Evolutionary conservation across 1,140 invertebrate genomes (phyloP), one percentile per base, ranked within the genome.

Genomic region (Ladona fulva): DNA sequence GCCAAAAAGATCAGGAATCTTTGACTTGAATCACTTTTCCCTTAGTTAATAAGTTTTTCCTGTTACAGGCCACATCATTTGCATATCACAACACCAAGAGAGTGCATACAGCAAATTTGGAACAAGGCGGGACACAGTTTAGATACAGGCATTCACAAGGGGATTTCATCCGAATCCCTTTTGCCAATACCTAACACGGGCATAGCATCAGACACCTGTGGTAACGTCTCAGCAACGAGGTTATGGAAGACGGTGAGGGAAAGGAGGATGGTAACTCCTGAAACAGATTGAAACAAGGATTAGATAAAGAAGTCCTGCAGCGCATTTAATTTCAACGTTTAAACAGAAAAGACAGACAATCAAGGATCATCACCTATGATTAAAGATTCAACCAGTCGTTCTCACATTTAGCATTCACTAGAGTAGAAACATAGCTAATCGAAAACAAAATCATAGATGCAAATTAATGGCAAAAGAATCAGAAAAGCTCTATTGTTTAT

Each of bases 261-360:
- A 81, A 93, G 90, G 79, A 92, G 86, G 83, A 92, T 92, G 80
- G 90, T 92, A 79, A 92, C 91, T 80, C 90, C 90, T 91, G 85
- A 79, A 85, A 83, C 77, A 66, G 52, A 66, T 66, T 66, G 52
- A 66, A 66, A 66, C 52, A 66, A 19, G n/a, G 52, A 66, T 66
- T 66, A 66, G 52, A 66, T 6, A 66, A 6, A 19, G 52, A 66
- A 22, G 52, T 37, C 52, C 52, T 12, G 5, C 52, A 19, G 52
- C 29, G 29, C 3, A 66, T 66, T 22, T 66, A 1, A 66, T 66
- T 66, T 66, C 52, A 66, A 66, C n/a, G 52, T 22, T 22, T 66
- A 66, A 66, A 66, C 52, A 66, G 14, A 19, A 19, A 66, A 19
- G 52, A 66, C 16, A 19, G n/a, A 12, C 52, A 52, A 11, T 52